These are phyloP conservation scores for Zapus hudsonius DNA, from an alignment of 2,113 vertebrate genomes.

Conservation along the genomic window DNA sequence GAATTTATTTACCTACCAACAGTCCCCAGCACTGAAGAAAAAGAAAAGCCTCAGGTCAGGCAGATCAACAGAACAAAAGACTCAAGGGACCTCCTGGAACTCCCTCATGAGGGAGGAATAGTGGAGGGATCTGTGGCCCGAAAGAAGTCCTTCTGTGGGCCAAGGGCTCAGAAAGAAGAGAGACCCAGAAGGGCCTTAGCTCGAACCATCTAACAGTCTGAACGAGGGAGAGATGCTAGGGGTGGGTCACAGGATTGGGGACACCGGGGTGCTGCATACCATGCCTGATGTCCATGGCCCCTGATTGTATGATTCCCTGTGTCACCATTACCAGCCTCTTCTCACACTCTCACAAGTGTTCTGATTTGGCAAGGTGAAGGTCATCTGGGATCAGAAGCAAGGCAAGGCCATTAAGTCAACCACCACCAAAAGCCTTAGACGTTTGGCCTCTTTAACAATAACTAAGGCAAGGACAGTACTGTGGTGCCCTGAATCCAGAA, in stretches of 20 bases:
- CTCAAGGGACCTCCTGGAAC: neutral
- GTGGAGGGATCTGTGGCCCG: fast-evolving
- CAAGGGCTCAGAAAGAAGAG: neutral
- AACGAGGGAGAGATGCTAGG: no score
- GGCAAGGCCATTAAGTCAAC: fast-evolving
- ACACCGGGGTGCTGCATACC: no score
- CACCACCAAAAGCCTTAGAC: fast-evolving
- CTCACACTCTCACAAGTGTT: neutral
- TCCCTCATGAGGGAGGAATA: neutral
- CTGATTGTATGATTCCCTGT: neutral
- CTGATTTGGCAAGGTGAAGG: neutral
- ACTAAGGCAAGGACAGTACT: fast-evolving
- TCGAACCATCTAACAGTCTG: fast-evolving
- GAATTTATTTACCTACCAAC: neutral
- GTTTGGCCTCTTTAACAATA: fast-evolving
- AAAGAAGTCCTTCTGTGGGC: fast-evolving
- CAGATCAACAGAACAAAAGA: neutral
- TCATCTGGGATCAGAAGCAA: neutral
- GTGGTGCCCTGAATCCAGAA: neutral
- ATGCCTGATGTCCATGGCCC: neutral
- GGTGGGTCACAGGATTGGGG: no score
- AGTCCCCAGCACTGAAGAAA: no score
- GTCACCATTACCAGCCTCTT: neutral
- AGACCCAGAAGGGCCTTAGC: fast-evolving
- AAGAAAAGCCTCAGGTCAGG: neutral